Conservation (phyloP, 2,888 invertebrate species). For the Athrips mouffetella region DNA sequence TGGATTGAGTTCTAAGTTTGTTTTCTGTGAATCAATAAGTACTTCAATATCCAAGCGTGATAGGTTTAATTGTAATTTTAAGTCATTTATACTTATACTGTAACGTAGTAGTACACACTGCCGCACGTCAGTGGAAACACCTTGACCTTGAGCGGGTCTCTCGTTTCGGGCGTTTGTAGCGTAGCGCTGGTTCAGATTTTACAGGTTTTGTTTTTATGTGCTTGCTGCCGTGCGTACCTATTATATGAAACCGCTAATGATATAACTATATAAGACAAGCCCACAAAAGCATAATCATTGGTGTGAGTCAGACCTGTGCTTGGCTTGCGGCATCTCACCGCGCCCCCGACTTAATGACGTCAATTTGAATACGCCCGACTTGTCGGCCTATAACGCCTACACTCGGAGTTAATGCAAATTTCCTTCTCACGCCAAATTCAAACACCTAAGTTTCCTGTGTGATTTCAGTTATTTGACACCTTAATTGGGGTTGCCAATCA, state of each 20-base stretch:
- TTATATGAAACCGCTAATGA: too few species aligned
- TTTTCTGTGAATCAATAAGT: not conserved
- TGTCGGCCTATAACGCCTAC: slow-evolving; percentile 46
- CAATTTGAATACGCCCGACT: slow-evolving; percentile 59
- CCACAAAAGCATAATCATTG: slow-evolving; percentile 14
- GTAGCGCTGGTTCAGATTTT: too few species aligned
- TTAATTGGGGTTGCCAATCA: slow-evolving; percentile 56
- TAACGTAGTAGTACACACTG: too few species aligned
- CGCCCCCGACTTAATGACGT: slow-evolving; percentile 52
- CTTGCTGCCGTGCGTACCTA: too few species aligned
- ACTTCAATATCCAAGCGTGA: too few species aligned
- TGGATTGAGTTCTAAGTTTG: not conserved
- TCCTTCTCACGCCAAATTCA: slow-evolving; percentile 41
- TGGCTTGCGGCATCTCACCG: slow-evolving; percentile 29
- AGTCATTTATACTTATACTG: too few species aligned
- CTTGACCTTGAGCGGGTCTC: too few species aligned
- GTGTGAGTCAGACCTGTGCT: slow-evolving; percentile 10
- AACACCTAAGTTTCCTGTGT: slow-evolving; percentile 49
- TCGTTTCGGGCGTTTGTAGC: too few species aligned
- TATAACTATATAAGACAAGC: too few species aligned
- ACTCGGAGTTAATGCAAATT: slow-evolving; percentile 52
- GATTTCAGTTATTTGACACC: slow-evolving; percentile 56
- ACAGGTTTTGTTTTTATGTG: too few species aligned
- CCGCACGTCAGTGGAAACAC: too few species aligned
- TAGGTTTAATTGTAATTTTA: too few species aligned